Evolutionary conservation across 2,113 vertebrate genomes (phyloP).

Genomic region (Jacana jacana): DNA sequence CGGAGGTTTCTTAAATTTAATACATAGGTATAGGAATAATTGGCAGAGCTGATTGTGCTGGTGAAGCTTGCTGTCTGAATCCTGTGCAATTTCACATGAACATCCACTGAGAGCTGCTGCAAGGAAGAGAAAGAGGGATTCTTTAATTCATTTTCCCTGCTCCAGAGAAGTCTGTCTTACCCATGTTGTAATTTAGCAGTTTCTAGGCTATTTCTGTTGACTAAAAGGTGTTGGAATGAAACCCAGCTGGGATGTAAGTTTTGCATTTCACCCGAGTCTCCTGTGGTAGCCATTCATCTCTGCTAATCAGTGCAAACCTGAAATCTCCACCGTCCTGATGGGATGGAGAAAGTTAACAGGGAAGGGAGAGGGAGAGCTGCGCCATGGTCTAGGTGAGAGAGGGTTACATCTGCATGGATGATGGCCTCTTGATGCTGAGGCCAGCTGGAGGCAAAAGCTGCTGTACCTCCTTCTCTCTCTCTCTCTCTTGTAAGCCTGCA

Average conservation of each 20-base stretch:
- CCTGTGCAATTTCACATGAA: neutral
- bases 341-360: neutral
- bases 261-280: neutral
- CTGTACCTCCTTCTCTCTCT: neutral
- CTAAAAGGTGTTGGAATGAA: neutral
- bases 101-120: neutral
- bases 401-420: neutral
- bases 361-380: neutral
- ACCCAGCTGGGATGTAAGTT: neutral
- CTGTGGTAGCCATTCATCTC: neutral
- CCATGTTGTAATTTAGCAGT: neutral
- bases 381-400: neutral
- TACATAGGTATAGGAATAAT: neutral
- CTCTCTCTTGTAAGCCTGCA: neutral
- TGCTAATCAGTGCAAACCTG: neutral
- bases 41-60: slow-evolving; percentile 3
- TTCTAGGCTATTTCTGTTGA: slow-evolving; percentile 3
- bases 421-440: neutral
- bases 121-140: neutral
- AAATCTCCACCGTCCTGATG: neutral
- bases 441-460: neutral
- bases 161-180: neutral
- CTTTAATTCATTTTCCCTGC: neutral
- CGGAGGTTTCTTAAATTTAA: slow-evolving; percentile 16
- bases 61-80: neutral